phyloP scores from a whole-genome alignment of 2,113 vertebrate species.

The Capricornis sumatraensis region DNA sequence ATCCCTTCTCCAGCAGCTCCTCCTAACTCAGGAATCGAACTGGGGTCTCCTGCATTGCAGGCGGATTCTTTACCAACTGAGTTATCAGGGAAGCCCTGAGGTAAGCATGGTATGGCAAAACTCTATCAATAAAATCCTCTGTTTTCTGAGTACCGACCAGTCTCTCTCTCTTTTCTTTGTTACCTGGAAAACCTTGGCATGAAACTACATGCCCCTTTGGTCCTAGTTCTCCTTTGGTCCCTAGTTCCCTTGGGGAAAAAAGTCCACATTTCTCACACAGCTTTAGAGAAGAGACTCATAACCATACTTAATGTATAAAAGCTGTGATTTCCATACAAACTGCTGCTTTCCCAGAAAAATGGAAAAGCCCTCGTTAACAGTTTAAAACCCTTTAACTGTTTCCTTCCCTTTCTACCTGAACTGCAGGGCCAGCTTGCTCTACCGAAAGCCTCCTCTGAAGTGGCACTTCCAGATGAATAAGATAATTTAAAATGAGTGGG shows the following conservation, averaged over 20 bases:
- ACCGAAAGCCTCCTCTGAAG: neutral
- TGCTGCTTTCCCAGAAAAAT: constrained; percentile 37
- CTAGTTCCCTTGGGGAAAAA: neutral
- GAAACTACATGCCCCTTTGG: neutral
- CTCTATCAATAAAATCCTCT: neutral
- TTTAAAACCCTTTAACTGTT: constrained; percentile 59
- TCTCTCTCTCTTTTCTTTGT: neutral
- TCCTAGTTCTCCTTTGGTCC: neutral
- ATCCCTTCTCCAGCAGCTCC: neutral
- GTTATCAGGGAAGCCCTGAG: neutral
- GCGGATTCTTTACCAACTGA: neutral
- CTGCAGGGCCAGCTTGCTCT: neutral
- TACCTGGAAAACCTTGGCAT: constrained; percentile 3
- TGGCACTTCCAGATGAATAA: neutral
- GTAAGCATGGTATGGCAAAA: neutral
- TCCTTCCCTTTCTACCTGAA: constrained; percentile 3
- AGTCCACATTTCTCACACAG: constrained; percentile 14
- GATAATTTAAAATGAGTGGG: neutral
- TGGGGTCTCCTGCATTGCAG: neutral
- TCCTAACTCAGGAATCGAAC: neutral
- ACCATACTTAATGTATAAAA: constrained; percentile 66
- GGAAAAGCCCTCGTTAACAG: neutral
- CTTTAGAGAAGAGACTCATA: constrained; percentile 54
- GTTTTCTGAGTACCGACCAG: neutral
- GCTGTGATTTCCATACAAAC: constrained; percentile 62